phyloP scores from a whole-genome alignment of 2,888 invertebrate genomes.

The Lampropteryx suffumata region DNA sequence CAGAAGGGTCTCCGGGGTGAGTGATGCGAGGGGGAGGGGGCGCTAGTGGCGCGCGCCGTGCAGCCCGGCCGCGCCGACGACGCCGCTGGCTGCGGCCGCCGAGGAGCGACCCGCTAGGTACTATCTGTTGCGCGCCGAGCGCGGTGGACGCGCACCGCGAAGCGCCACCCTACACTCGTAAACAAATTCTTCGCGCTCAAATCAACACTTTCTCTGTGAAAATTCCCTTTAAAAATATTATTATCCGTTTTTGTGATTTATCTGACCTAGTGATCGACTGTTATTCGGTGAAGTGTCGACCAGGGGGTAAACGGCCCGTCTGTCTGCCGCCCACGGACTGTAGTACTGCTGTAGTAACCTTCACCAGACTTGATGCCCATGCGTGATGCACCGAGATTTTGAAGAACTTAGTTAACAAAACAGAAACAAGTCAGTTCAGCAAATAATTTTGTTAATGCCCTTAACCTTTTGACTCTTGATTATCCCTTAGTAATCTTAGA shows the following conservation, averaged over 20 bases:
- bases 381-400: constrained; percentile 55
- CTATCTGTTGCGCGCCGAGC: constrained; percentile 76
- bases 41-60: constrained; percentile 60
- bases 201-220: constrained; percentile 40
- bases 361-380: constrained; percentile 49
- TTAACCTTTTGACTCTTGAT: too few species aligned
- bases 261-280: constrained; percentile 48
- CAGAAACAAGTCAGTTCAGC: not conserved
- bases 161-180: constrained; percentile 54
- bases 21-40: constrained; percentile 37
- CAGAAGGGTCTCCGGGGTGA: constrained; percentile 50
- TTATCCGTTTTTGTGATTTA: constrained; percentile 36
- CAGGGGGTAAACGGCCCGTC: constrained; percentile 64
- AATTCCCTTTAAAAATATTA: constrained; percentile 24
- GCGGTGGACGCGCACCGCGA: constrained; percentile 63
- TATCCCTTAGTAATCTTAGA: too few species aligned
- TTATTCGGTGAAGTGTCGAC: constrained; percentile 51
- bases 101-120: constrained; percentile 49
- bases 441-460: not conserved
- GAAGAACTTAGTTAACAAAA: constrained; percentile 38
- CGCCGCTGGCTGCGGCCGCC: constrained; percentile 28
- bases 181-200: constrained; percentile 61
- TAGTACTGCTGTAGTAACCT: constrained; percentile 66
- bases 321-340: constrained; percentile 64
- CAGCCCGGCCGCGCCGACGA: constrained; percentile 42